A percentile compares a stretch with the other conserved stretches of the same genome.
These are phyloP conservation scores for Choloepus hoffmanni DNA, from an alignment of 2,113 vertebrate species.

Conservation along the genomic window DNA sequence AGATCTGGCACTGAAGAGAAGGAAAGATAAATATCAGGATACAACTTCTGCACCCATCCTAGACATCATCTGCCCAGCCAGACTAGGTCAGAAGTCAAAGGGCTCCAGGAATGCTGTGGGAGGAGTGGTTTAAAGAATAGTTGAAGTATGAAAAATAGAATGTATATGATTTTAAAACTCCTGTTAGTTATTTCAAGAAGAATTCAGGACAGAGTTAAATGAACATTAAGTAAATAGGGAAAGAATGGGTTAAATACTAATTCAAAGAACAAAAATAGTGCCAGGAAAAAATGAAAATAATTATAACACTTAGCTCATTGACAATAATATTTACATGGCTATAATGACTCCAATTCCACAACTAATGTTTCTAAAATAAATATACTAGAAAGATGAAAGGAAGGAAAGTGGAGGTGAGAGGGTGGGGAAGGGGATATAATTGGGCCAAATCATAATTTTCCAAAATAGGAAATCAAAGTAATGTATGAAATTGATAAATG, in stretches of 20 bases:
- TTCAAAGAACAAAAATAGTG: neutral
- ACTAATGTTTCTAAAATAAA: neutral
- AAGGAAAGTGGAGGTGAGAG: neutral
- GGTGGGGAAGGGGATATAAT: fast-evolving
- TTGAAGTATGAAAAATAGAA: neutral
- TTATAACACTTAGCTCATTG: neutral
- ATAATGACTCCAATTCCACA: neutral
- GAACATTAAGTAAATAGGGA: neutral
- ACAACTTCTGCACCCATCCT: neutral
- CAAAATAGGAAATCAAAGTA: neutral
- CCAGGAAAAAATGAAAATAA: neutral
- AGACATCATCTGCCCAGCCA: too few species aligned
- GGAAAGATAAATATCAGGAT: neutral
- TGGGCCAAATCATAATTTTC: neutral
- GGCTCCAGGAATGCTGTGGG: neutral
- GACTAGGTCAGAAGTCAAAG: neutral
- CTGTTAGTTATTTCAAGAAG: neutral
- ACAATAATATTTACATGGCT: neutral
- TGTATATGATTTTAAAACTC: neutral
- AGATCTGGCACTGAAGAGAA: neutral
- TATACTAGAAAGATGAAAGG: neutral
- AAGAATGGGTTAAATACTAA: neutral
- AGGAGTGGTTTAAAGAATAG: neutral
- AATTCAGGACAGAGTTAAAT: neutral
- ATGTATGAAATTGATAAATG: neutral